Percentiles rank a stretch among this genome's conserved stretches.
phyloP scores from a whole-genome alignment of 2,888 invertebrate species.

The Proisotoma minuta region DNA sequence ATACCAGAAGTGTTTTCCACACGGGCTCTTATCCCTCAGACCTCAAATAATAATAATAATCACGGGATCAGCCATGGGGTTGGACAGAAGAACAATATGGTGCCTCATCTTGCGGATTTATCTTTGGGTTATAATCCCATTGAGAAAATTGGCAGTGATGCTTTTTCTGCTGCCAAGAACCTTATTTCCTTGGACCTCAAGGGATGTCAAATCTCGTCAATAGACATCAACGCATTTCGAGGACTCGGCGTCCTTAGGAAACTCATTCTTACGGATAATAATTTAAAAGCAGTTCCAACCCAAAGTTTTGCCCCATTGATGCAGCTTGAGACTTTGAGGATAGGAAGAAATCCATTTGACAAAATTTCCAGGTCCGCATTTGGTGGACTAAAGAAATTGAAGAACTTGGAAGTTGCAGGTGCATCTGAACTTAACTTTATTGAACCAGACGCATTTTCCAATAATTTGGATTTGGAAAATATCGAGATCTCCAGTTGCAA shows the following conservation, averaged over 20 bases:
- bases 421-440: slow-evolving; percentile 67
- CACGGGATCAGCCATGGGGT: slow-evolving; percentile 53
- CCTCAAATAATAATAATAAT: slow-evolving; percentile 8
- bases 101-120: slow-evolving; percentile 75
- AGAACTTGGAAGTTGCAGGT: slow-evolving; percentile 69
- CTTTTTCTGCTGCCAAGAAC: slow-evolving; percentile 70
- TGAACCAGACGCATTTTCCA: slow-evolving; percentile 71
- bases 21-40: slow-evolving; percentile 26
- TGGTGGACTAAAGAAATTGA: slow-evolving; percentile 67
- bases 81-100: slow-evolving; percentile 50
- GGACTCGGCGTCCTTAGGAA: slow-evolving; percentile 61
- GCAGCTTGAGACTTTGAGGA: slow-evolving; percentile 71
- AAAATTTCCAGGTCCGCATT: slow-evolving; percentile 68
- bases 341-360: slow-evolving; percentile 77
- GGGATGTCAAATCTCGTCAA: slow-evolving; percentile 73
- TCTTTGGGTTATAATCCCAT: slow-evolving; percentile 80
- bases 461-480: slow-evolving; percentile 75
- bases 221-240: slow-evolving; percentile 69
- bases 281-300: slow-evolving; percentile 69
- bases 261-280: slow-evolving; percentile 75
- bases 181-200: slow-evolving; percentile 72
- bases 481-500: slow-evolving; percentile 73
- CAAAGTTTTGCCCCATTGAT: slow-evolving; percentile 59
- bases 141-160: slow-evolving; percentile 67
- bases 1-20: slow-evolving; percentile 57